A percentile compares a stretch with the other conserved stretches of the same genome.
phyloP scores from a whole-genome alignment of 2,888 invertebrate genomes.

The Epicampocera succincta region DNA sequence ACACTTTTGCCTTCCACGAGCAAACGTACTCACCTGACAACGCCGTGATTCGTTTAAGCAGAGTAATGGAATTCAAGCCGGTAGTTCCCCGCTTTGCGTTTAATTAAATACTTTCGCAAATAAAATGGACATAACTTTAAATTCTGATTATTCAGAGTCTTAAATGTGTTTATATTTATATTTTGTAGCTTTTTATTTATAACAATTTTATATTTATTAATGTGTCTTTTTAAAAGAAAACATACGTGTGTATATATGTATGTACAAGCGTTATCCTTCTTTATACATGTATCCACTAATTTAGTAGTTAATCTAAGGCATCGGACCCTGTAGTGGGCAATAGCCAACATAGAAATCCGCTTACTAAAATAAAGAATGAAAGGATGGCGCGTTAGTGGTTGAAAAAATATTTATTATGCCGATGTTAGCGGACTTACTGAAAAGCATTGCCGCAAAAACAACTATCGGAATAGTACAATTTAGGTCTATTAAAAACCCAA shows the following conservation, averaged over 20 bases:
- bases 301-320: constrained; percentile 82
- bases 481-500: constrained; percentile 90
- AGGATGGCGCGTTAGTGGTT: too few relatives aligned
- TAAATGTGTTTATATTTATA: too few relatives aligned
- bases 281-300: background rate
- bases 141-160: too few relatives aligned
- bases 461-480: constrained; percentile 89
- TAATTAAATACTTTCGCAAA: too few relatives aligned
- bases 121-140: too few relatives aligned
- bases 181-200: too few relatives aligned
- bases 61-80: too few relatives aligned
- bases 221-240: constrained; percentile 23
- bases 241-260: constrained; percentile 5
- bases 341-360: constrained; percentile 88
- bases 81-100: too few relatives aligned
- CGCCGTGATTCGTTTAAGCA: too few relatives aligned
- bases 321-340: constrained; percentile 89
- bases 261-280: constrained; percentile 1
- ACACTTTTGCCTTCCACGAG: too few relatives aligned
- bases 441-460: constrained; percentile 87
- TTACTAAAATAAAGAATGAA: constrained; percentile 83
- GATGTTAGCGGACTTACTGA: constrained; percentile 83
- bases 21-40: too few relatives aligned
- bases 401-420: background rate
- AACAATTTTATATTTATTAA: too few relatives aligned